Percentiles rank a stretch among this genome's conserved stretches.
phyloP scores from a whole-genome alignment of 2,888 invertebrate species.

The Drosophila sordidapex region DNA sequence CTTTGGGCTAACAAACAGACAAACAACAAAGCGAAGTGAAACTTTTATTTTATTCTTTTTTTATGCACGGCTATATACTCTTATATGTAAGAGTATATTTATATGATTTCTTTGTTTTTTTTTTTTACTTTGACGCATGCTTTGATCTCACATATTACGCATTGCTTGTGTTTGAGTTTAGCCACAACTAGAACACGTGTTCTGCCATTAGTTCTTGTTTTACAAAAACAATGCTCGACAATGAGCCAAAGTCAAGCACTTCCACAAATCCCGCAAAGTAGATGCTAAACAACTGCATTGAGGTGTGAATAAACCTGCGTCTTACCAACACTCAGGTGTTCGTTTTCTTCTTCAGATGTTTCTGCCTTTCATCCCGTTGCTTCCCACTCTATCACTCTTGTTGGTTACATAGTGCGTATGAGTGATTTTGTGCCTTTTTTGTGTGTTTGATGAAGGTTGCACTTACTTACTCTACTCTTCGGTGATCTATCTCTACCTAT shows the following conservation, averaged over 20 bases:
- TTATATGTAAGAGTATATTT: background rate
- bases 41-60: slow-evolving; percentile 44
- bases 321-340: background rate
- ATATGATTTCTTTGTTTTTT: background rate
- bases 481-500: background rate
- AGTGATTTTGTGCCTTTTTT: slow-evolving; percentile 46
- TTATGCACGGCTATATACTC: background rate
- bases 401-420: slow-evolving; percentile 46
- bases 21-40: slow-evolving; percentile 38
- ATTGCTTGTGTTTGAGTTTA: slow-evolving; percentile 15
- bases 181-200: slow-evolving; percentile 25
- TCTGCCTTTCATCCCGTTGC: background rate
- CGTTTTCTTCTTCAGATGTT: background rate
- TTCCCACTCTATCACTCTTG: slow-evolving; percentile 1
- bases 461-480: slow-evolving; percentile 34
- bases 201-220: slow-evolving; percentile 49
- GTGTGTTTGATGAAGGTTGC: slow-evolving; percentile 38
- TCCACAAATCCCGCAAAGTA: slow-evolving; percentile 20
- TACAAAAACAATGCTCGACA: slow-evolving; percentile 39
- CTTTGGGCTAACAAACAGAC: slow-evolving; percentile 49
- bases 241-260: slow-evolving; percentile 36
- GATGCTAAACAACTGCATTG: slow-evolving; percentile 48
- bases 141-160: slow-evolving; percentile 56
- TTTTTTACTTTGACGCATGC: slow-evolving; percentile 44
- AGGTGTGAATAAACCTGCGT: slow-evolving; percentile 46